Conservation (phyloP, 2,888 invertebrate genomes). For the Epirrhoe alternata region DNA sequence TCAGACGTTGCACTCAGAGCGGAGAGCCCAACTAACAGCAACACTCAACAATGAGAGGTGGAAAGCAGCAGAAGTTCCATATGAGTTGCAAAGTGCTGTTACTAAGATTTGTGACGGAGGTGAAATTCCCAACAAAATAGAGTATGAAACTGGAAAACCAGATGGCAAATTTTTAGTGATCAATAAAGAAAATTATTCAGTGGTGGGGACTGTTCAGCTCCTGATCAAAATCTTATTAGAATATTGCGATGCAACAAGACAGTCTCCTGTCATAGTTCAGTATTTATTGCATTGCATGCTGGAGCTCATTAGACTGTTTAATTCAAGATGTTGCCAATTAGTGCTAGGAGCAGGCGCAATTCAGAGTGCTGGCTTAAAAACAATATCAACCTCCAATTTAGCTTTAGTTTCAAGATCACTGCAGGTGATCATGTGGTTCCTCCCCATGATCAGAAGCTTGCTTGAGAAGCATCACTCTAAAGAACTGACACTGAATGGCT, state of each 20-base stretch:
- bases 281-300: constrained; percentile 93
- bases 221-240: constrained; percentile 96
- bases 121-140: constrained; percentile 71
- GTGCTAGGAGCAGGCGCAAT: constrained; percentile 98
- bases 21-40: constrained; percentile 92
- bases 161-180: constrained; percentile 86
- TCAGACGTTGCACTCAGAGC: constrained; percentile 94
- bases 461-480: constrained; percentile 86
- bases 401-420: constrained; percentile 93
- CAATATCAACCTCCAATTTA: constrained; percentile 97
- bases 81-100: constrained; percentile 94
- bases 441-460: constrained; percentile 89
- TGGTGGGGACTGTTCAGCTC: constrained; percentile 93
- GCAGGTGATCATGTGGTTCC: constrained; percentile 91
- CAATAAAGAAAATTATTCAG: constrained; percentile 89
- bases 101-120: constrained; percentile 87
- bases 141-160: constrained; percentile 70
- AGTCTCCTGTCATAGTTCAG: constrained; percentile 91
- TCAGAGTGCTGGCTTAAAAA: constrained; percentile 96
- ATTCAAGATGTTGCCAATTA: constrained; percentile 95
- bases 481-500: constrained; percentile 79
- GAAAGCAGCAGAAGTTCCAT: constrained; percentile 96
- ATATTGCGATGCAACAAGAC: constrained; percentile 93
- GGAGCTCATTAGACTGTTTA: constrained; percentile 95
- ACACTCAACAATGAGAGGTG: constrained; percentile 96